Base-by-base conservation (phyloP, 2,797 vertebrate genomes). In the Echeneis naucrates region DNA sequence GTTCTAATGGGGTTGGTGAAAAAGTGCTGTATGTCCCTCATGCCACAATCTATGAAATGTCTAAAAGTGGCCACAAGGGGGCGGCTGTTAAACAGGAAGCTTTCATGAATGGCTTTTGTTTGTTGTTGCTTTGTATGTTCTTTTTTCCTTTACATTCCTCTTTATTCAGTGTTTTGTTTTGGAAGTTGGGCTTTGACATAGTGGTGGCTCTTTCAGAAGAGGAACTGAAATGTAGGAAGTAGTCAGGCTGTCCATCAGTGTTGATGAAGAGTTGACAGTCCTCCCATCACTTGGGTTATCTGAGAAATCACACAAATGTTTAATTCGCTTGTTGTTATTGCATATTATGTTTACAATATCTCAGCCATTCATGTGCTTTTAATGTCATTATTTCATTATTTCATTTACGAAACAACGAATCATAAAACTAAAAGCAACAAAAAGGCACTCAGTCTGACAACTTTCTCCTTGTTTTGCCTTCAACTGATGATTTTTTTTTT, bases 61-160 rank as follows among this genome's bases (percentile, higher is more conserved):
- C 32, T 51, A 14, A 51, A 59, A 54, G 23, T 21, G 13, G 47
- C 81, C 87, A 89, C 86, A 79, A 0, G 72, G 50, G 58, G 77
- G 81, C 78, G 58, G 59, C 26, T 9, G 69, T 72, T 17, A 16
- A n/a, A 57, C 55, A 55, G 8, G 0, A 45, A 38, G 2, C 10
- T 37, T 9, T 8, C 35, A 8, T 1, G 9, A 33, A 4, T 9
- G 33, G 32, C 32, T 33, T 4, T 27, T 3, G 5, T 0, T 32
- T 52, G n/a, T n/a, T n/a, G n/a, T n/a, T n/a, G n/a, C n/a, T n/a
- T n/a, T n/a, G n/a, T n/a, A n/a, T n/a, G n/a, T n/a, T n/a, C 3
- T 30, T 30, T 30, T 30, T 6, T 6, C 30, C 30, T 30, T 30
- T 30, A 30, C 30, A 3, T 30, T 30, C 30, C 30, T 30, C 30